Conservation (phyloP, 2,797 vertebrate species). For the Pogoniulus pusillus region DNA sequence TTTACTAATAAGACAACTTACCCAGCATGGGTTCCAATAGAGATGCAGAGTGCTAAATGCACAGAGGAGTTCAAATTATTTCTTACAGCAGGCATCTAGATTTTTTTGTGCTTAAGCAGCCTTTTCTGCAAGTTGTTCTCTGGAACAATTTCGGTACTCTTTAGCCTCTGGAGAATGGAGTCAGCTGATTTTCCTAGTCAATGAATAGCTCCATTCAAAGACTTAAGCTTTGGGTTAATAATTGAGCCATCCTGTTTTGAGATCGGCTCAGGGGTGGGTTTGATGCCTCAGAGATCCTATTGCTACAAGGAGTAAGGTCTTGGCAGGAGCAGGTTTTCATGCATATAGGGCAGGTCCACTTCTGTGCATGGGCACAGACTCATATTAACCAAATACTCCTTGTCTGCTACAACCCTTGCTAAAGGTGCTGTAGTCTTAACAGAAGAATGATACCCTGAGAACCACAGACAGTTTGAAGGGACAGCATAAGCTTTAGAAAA, state of each 20-base stretch:
- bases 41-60: neutral
- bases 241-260: slow-evolving; percentile 76
- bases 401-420: neutral
- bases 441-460: neutral
- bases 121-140: slow-evolving; percentile 70
- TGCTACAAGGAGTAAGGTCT: neutral
- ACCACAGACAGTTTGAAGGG: neutral
- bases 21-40: neutral
- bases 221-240: slow-evolving; percentile 89
- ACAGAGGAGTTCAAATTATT: neutral
- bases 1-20: neutral
- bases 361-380: neutral
- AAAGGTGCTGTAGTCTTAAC: neutral
- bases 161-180: slow-evolving; percentile 86
- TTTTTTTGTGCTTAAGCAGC: neutral
- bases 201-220: slow-evolving; percentile 89
- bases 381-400: neutral
- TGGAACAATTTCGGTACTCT: slow-evolving; percentile 81
- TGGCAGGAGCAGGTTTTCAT: neutral
- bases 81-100: neutral
- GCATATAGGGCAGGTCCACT: neutral
- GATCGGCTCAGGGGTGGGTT: neutral
- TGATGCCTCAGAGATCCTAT: neutral
- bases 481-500: neutral
- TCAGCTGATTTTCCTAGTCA: slow-evolving; percentile 91